phyloP scores from a whole-genome alignment of 2,113 vertebrate genomes.

The Grantiella picta region DNA sequence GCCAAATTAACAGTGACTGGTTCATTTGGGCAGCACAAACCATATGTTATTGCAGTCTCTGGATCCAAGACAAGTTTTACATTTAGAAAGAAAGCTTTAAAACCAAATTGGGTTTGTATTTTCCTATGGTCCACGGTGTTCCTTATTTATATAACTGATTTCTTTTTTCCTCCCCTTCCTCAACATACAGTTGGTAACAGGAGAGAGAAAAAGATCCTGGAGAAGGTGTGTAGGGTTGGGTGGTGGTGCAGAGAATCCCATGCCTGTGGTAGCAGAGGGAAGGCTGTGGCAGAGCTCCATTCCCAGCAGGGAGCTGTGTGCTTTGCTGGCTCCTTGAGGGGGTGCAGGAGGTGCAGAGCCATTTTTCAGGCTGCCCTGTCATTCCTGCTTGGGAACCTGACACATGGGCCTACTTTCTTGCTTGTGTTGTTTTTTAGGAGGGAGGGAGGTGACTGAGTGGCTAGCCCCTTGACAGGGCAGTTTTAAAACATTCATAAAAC shows the following conservation, averaged over 20 bases:
- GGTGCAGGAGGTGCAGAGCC: background rate
- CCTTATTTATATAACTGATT: background rate
- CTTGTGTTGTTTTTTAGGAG: conserved; percentile 6
- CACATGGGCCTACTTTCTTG: background rate
- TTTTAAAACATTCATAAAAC: conserved; percentile 75
- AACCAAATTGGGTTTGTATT: background rate
- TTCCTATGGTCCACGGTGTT: accelerated
- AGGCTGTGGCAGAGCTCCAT: background rate
- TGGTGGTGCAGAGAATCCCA: accelerated
- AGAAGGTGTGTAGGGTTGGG: background rate
- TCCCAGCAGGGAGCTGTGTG: background rate
- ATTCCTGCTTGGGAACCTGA: background rate
- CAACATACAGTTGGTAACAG: too few relatives aligned
- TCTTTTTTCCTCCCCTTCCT: background rate
- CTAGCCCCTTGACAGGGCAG: conserved; percentile 67
- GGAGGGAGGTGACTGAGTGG: conserved; percentile 63
- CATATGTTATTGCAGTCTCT: accelerated
- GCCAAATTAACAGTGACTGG: background rate
- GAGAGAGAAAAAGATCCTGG: accelerated
- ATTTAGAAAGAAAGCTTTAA: background rate
- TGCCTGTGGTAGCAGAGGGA: accelerated
- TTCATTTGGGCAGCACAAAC: background rate
- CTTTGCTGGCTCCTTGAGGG: background rate
- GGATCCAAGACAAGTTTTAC: background rate
- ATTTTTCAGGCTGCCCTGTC: background rate